These are phyloP conservation scores for Takifugu bimaculatus DNA, from an alignment of 2,113 vertebrate genomes.

Conservation along the genomic window DNA sequence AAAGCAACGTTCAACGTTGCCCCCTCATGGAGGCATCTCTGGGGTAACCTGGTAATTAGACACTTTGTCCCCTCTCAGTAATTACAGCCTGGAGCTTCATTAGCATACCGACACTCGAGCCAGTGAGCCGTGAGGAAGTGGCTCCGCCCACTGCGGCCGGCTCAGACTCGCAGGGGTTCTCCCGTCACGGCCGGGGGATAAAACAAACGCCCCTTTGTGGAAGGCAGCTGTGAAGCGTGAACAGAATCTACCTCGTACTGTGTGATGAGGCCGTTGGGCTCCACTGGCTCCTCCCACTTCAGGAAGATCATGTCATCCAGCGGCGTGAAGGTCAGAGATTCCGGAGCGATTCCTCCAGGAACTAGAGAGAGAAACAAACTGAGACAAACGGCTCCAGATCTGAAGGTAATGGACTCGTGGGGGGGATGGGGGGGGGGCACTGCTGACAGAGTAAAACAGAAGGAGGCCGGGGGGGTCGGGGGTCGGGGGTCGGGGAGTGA, in stretches of 20 bases:
- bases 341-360: slow-evolving; percentile 86
- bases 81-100: slow-evolving; percentile 63
- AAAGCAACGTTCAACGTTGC: slow-evolving; percentile 59
- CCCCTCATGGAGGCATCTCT: slow-evolving; percentile 54
- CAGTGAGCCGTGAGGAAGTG: slow-evolving; percentile 46
- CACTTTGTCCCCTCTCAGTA: slow-evolving; percentile 57
- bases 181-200: background rate
- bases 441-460: no score
- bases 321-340: slow-evolving; percentile 88
- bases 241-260: slow-evolving; percentile 85
- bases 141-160: slow-evolving; percentile 31
- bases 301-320: slow-evolving; percentile 95
- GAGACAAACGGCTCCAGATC: no score
- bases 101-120: slow-evolving; percentile 56
- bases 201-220: background rate
- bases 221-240: background rate
- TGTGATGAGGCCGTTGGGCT: slow-evolving; percentile 91
- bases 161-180: background rate
- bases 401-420: no score
- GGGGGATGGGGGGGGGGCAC: no score
- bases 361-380: slow-evolving; percentile 72
- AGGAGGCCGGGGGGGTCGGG: no score
- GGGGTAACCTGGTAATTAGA: slow-evolving; percentile 68
- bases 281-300: slow-evolving; percentile 93
- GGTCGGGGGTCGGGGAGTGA: no score